Base-by-base conservation (phyloP, 1,140 invertebrate species). In the Goniozus legneri region DNA sequence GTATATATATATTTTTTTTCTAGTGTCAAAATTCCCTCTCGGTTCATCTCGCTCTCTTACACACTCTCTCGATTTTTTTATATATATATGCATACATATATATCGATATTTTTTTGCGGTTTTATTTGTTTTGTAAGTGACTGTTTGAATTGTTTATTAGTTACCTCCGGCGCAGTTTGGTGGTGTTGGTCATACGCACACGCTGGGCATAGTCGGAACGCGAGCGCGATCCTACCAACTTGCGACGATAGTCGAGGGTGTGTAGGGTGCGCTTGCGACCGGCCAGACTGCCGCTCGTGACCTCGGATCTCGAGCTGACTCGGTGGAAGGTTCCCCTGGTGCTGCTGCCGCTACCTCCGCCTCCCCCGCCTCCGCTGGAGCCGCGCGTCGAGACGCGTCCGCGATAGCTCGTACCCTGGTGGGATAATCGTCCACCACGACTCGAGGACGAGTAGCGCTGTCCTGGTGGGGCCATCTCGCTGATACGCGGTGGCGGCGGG, bases 181-280 rank as follows among this genome's bases (percentile, higher is more conserved):
- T 72, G 37, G 71, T 65, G 31, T 64, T 62, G 36, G 67, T 63
- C 67, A 72, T 67, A 64, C 71, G 69, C 59, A 68, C 65, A 57
- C 71, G 70, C 55, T 74, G 71, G 34, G 73, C 61, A 69, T 73
- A 74, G 65, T 74, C 71, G n/a, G n/a, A n/a, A 42, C 70, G 69
- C 33, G 71, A 68, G 44, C 70, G 64, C 55, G 71, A 65, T 35
- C 64, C 65, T 39, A 73, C 62, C 57, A 74, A 56, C 66, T 74
- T 74, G 56, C 70, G 67, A 36, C 70, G 67, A 67, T 74, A 73
- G 52, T 74, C 71, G 50, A 73, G 62, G 44, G 67, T 63, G 32
- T 60, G 64, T 42, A 72, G 59, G 30, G 59, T 62, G 59, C 71
- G 65, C 56, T 72, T 74, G 56, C 71, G 69, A 46, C 67, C 59